A percentile compares a stretch with the other conserved stretches of the same genome.
These are phyloP conservation scores for Physocephala rufipes DNA, from an alignment of 2,888 invertebrate genomes.

Conservation along the genomic window DNA sequence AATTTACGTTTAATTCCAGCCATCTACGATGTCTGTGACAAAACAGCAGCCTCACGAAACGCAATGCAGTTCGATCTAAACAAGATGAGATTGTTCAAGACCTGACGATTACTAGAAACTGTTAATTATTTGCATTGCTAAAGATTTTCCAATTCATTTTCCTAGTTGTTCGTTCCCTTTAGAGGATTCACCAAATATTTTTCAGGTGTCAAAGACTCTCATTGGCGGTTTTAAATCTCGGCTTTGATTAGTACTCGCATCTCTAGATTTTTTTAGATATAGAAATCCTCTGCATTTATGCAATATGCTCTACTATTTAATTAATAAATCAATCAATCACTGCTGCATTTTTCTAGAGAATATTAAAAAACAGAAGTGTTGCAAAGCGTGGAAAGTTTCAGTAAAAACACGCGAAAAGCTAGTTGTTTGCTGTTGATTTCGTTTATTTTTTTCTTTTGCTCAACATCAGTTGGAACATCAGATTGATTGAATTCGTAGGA, in stretches of 20 bases:
- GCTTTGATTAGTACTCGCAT: no score
- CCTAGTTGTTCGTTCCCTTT: neutral
- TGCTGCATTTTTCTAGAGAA: no score
- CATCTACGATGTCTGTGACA: no score
- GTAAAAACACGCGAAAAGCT: neutral
- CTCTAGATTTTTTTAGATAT: neutral
- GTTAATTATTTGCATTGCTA: constrained; percentile 30
- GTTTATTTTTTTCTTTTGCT: neutral
- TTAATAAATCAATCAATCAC: neutral
- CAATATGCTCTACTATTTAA: neutral
- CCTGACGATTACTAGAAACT: neutral
- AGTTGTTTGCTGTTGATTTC: neutral
- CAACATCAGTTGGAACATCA: no score
- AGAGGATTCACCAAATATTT: neutral
- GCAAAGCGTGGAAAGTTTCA: no score
- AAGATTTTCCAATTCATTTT: constrained; percentile 11
- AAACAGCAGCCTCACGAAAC: no score
- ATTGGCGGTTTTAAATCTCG: constrained; percentile 1
- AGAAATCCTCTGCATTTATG: neutral
- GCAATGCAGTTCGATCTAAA: neutral
- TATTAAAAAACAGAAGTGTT: no score
- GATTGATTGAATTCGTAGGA: no score
- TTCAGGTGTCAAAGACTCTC: constrained; percentile 15
- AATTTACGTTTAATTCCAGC: neutral
- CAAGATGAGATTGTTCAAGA: neutral